Percentiles rank a stretch among this genome's conserved stretches.
These are phyloP conservation scores for Pachypanchax playfairii DNA, from an alignment of 2,113 vertebrate species.

Conservation along the genomic window DNA sequence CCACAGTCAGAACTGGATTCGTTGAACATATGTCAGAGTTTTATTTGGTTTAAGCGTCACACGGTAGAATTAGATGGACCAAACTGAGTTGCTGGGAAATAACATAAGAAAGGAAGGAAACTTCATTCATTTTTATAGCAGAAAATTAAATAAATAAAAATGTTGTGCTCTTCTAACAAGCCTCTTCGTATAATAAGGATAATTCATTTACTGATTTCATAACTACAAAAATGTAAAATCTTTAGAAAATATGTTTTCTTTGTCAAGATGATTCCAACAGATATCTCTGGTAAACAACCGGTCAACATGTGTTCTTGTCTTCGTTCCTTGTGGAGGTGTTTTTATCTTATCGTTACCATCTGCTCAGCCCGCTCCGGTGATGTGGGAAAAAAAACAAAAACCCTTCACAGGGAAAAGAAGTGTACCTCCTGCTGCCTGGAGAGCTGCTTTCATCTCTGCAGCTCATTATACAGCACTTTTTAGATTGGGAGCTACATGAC, in stretches of 20 bases:
- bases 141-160: too few relatives aligned
- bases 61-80: background rate
- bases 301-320: constrained; percentile 31
- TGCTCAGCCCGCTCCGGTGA: constrained; percentile 62
- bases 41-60: constrained; percentile 7
- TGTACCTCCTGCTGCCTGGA: constrained; percentile 61
- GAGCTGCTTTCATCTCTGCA: constrained; percentile 64
- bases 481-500: constrained; percentile 47
- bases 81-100: background rate
- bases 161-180: too few relatives aligned
- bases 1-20: constrained; percentile 61
- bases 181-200: too few relatives aligned
- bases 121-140: too few relatives aligned
- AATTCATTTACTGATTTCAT: too few relatives aligned
- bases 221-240: too few relatives aligned
- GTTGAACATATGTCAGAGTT: constrained; percentile 61
- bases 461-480: constrained; percentile 49
- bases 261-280: too few relatives aligned
- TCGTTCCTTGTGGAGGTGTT: constrained; percentile 31
- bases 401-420: constrained; percentile 47
- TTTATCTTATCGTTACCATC: constrained; percentile 68
- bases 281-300: constrained; percentile 18
- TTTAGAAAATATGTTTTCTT: too few relatives aligned
- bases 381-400: constrained; percentile 56
- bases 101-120: too few relatives aligned